Evolutionary conservation across 1,140 invertebrate species (phyloP), one percentile per base, ranked within the genome.

Genomic region (Venustaconcha ellipsiformis): DNA sequence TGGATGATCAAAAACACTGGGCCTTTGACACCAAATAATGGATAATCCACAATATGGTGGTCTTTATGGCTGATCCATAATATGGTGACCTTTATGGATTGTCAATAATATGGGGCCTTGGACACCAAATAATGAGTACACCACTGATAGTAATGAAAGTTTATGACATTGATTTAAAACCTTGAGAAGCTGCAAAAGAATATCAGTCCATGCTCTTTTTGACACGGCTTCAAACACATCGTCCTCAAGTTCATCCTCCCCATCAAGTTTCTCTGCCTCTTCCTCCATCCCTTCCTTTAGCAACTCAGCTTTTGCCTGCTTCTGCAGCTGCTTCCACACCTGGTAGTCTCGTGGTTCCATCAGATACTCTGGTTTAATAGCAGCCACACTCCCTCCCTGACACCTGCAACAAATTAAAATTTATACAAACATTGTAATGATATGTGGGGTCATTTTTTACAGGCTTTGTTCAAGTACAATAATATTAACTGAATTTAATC

Each of bases 161-260:
- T 6, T 48, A 48, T 48, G 37, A 48, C 11, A 30, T 4, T 30
- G 26, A 30, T 30, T 30, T 30, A 30, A 30, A 30, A 90, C 89
- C 85, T 90, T 90, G 66, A 88, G 76, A 26, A 89, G 79, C 81
- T 90, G 90, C 30, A 90, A 78, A 15, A 90, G 79, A 48, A 89
- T 80, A 75, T 90, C 89, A 5, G 87, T 86, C 90, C 90, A 90
- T 17, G 87, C 84, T 67, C 87, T 78, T 79, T 89, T 90, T 14
- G 88, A 89, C 12, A 90, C 83, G 14, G 85, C 83, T 77, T 90
- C 88, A 86, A 90, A 90, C 15, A 89, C 78, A 67, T 89, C 84
- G 59, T 87, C 83, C 48, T 86, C 85, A 20, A 89, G 78, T 30
- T 83, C 79, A 48, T 87, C 82, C 20, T 84, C 82, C 14, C 74